Percentiles rank a stretch among this genome's conserved stretches.
phyloP scores from a whole-genome alignment of 1,140 invertebrate species.

The Epicauta chinensis region DNA sequence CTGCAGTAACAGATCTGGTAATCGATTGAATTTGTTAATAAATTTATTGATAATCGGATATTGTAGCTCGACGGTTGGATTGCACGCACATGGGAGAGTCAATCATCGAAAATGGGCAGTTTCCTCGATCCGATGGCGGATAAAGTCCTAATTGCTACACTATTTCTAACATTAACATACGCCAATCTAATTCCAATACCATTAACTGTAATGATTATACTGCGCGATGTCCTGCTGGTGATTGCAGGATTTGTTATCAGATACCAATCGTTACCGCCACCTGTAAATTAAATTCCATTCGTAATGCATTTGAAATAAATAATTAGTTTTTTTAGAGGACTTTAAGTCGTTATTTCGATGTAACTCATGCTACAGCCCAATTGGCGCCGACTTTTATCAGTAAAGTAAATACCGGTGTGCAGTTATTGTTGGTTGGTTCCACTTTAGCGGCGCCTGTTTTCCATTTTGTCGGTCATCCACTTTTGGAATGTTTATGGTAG shows the following conservation, averaged over 20 bases:
- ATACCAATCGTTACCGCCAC: conserved; percentile 82
- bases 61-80: conserved; percentile 92
- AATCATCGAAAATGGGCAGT: conserved; percentile 87
- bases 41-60: conserved; percentile 41
- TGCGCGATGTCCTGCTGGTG: conserved; percentile 77
- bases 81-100: conserved; percentile 83
- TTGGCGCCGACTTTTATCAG: conserved; percentile 84
- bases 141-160: conserved; percentile 84
- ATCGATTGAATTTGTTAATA: conserved; percentile 21
- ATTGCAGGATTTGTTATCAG: conserved; percentile 79
- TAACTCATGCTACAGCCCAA: conserved; percentile 83
- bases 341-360: conserved; percentile 82
- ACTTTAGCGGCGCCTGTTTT: conserved; percentile 81
- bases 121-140: conserved; percentile 98
- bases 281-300: conserved; percentile 52
- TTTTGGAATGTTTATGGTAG: conserved; percentile 70
- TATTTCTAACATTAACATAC: conserved; percentile 83
- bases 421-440: conserved; percentile 72
- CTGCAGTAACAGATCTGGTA: conserved; percentile 82
- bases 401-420: conserved; percentile 90
- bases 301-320: background rate
- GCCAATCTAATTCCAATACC: conserved; percentile 78
- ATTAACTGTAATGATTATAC: conserved; percentile 78
- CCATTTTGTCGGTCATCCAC: conserved; percentile 67
- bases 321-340: conserved; percentile 65